Percentiles rank a stretch among this genome's conserved stretches.
These are phyloP conservation scores for Dicrostonyx torquatus DNA, from an alignment of 2,797 vertebrate species.

Conservation along the genomic window DNA sequence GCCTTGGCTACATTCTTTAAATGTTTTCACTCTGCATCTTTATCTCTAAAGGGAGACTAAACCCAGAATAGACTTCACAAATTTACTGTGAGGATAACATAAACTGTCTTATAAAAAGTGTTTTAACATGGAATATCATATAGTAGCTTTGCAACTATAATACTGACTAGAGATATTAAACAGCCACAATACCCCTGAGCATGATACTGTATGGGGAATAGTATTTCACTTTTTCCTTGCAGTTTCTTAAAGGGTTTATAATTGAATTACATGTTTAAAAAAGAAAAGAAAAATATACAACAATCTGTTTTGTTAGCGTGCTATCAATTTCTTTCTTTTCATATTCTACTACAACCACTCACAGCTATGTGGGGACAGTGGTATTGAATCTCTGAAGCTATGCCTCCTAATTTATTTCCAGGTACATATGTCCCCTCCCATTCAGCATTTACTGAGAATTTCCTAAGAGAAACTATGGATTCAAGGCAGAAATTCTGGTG, in stretches of 20 bases:
- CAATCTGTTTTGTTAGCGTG: neutral
- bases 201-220: neutral
- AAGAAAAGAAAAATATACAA: slow-evolving; percentile 15
- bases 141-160: slow-evolving; percentile 14
- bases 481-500: neutral
- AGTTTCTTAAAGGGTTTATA: slow-evolving; percentile 37
- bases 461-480: neutral
- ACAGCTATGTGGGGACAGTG: neutral
- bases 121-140: neutral
- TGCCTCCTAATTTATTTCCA: neutral
- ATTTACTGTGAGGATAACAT: slow-evolving; percentile 7
- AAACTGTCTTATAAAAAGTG: neutral
- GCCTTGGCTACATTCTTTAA: slow-evolving; percentile 1
- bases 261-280: neutral
- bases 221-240: neutral
- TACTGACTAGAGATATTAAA: neutral
- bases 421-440: neutral
- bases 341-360: neutral
- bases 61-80: neutral
- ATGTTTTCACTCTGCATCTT: neutral
- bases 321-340: neutral
- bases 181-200: neutral
- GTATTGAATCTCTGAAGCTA: neutral
- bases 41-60: slow-evolving; percentile 11
- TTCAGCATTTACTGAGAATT: neutral